Conservation (phyloP, 2,113 vertebrate genomes). For the Hystrix cristata region DNA sequence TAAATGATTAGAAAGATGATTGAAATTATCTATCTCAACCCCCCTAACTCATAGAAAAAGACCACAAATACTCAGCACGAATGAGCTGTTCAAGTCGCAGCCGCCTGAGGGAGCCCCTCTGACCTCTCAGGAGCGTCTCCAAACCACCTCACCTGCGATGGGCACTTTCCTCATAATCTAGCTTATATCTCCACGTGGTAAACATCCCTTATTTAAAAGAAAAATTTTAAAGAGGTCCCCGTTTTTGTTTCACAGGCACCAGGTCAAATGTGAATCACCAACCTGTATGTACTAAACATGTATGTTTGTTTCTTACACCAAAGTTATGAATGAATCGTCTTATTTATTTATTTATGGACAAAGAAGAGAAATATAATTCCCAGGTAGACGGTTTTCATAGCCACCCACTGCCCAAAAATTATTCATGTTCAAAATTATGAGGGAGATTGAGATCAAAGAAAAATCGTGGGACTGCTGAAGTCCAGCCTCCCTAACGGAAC, state of each 20-base stretch:
- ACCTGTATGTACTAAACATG: background rate
- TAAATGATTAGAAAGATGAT: rapidly evolving
- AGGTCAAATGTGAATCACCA: background rate
- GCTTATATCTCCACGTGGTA: background rate
- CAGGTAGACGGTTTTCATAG: background rate
- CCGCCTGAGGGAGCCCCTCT: background rate
- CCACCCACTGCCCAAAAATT: background rate
- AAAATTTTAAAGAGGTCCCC: background rate
- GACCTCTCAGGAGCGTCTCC: background rate
- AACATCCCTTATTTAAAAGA: background rate
- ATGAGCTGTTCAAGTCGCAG: background rate
- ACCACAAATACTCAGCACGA: background rate
- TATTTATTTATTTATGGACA: background rate
- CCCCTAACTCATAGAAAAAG: background rate
- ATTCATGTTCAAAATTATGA: background rate
- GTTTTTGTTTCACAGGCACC: background rate
- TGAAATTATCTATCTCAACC: background rate
- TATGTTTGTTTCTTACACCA: background rate
- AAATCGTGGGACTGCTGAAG: background rate
- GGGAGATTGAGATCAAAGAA: background rate
- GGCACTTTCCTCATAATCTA: background rate
- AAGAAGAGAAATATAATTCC: background rate
- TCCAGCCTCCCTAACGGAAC: background rate
- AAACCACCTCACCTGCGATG: background rate
- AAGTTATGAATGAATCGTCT: background rate